phyloP scores from a whole-genome alignment of 23 tunicate genomes.

The Ciona savignyi region DNA sequence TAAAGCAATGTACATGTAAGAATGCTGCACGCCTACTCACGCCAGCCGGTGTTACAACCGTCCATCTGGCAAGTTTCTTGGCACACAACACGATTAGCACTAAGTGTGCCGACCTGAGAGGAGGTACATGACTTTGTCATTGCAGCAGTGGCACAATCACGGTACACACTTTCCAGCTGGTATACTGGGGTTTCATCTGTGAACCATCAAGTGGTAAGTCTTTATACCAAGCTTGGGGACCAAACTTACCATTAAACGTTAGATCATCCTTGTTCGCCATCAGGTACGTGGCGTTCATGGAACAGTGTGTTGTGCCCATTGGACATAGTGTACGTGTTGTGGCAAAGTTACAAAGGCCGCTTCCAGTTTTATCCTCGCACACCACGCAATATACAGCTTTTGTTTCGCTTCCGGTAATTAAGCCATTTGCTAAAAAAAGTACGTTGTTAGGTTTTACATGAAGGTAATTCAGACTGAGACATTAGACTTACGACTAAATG shows the following conservation, averaged over 20 bases:
- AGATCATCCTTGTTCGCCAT: background rate
- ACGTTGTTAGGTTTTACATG: background rate
- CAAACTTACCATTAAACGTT: background rate
- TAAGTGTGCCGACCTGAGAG: background rate
- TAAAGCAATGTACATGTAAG: background rate
- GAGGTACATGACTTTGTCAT: background rate
- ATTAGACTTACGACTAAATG: slow-evolving; percentile 17
- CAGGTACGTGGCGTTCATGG: background rate
- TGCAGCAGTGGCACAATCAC: background rate
- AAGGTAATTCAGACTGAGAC: background rate
- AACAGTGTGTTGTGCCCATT: slow-evolving; percentile 3
- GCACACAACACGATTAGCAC: background rate
- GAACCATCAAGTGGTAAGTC: too few relatives aligned
- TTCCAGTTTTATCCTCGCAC: background rate
- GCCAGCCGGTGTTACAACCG: background rate
- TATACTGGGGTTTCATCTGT: background rate
- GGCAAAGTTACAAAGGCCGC: background rate
- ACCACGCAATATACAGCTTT: slow-evolving; percentile 10
- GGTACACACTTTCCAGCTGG: slow-evolving; percentile 1
- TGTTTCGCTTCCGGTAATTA: slow-evolving; percentile 3
- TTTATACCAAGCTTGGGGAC: too few relatives aligned
- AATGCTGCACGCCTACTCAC: background rate
- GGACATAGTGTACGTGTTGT: background rate
- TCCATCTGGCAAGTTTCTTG: background rate
- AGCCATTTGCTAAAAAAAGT: slow-evolving; percentile 23